Evolutionary conservation across 1,140 invertebrate genomes (phyloP).

Genomic region (Copidosoma floridanum): DNA sequence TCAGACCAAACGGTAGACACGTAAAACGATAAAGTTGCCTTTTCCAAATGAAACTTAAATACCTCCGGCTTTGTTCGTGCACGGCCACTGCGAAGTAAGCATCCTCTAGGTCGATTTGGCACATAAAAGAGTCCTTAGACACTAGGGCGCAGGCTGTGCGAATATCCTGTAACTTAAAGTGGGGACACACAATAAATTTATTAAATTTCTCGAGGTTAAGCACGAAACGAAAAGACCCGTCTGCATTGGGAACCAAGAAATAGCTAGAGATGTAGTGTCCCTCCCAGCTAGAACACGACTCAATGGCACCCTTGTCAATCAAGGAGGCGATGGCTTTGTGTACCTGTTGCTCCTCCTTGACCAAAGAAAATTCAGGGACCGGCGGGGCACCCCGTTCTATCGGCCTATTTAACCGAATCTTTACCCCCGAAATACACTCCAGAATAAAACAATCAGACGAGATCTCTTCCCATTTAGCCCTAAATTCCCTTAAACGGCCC

Average conservation of each 20-base stretch:
- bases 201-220: constrained; percentile 8
- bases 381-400: background rate
- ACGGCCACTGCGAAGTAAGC: too few relatives aligned
- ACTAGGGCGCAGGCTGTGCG: constrained; percentile 1
- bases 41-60: background rate
- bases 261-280: background rate
- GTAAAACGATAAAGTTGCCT: background rate
- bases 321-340: background rate
- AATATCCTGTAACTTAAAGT: constrained; percentile 11
- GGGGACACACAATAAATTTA: background rate
- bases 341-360: too few relatives aligned
- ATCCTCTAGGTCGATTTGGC: background rate
- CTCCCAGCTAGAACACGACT: background rate
- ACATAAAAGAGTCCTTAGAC: background rate
- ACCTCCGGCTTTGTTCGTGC: background rate
- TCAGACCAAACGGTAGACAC: background rate
- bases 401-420: background rate
- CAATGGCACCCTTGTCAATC: background rate
- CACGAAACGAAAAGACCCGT: background rate
- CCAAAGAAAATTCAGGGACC: background rate
- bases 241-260: background rate
- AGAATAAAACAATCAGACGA: constrained; percentile 4
- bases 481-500: constrained; percentile 10
- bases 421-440: background rate
- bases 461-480: constrained; percentile 3